Evolutionary conservation across 2,888 invertebrate genomes (phyloP).

Genomic region (Enchytraeus crypticus): DNA sequence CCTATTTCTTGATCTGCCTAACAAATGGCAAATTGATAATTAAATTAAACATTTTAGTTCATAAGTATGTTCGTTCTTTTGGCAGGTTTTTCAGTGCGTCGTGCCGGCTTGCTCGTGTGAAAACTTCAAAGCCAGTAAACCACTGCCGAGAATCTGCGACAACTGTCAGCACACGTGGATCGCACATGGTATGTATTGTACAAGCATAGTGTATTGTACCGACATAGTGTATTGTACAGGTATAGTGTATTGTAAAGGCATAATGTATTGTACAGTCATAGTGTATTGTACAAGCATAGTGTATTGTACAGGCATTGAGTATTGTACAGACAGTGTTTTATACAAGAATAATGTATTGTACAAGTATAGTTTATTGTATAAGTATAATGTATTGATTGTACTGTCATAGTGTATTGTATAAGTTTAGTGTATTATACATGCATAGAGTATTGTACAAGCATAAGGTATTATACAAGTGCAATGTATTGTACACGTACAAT

Average conservation of each 20-base stretch:
- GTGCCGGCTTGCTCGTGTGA: slow-evolving; percentile 10
- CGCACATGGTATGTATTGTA: slow-evolving; percentile 5
- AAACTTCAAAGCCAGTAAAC: background rate
- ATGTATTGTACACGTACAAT: background rate
- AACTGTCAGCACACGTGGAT: slow-evolving; percentile 14
- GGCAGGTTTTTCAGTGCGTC: slow-evolving; percentile 8
- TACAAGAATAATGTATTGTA: background rate
- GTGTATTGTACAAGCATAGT: background rate
- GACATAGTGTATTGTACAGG: background rate
- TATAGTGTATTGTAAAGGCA: background rate
- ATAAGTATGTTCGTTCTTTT: background rate
- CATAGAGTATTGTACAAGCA: no score
- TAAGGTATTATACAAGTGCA: no score
- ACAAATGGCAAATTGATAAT: no score
- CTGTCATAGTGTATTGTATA: no score
- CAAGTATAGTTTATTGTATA: background rate
- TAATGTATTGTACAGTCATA: background rate
- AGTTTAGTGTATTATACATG: no score
- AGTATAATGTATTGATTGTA: background rate
- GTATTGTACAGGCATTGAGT: background rate
- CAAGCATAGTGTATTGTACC: background rate
- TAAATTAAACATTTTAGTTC: background rate
- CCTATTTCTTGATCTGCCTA: no score
- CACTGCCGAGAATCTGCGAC: slow-evolving; percentile 2
- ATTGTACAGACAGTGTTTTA: background rate